phyloP scores from a whole-genome alignment of 2,797 vertebrate genomes.

The Furcifer pardalis region DNA sequence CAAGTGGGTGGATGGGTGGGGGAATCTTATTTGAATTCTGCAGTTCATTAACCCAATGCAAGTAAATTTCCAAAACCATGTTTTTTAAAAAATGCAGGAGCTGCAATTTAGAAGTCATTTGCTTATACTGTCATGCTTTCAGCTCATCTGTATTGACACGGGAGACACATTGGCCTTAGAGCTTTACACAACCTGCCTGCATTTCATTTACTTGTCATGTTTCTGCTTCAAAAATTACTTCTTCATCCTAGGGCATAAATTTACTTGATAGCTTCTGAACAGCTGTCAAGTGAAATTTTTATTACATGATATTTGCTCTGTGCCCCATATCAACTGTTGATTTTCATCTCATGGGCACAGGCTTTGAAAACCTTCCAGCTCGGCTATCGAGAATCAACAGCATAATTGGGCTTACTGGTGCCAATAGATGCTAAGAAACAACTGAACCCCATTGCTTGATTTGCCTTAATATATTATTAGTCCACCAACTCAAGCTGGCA shows the following conservation, averaged over 20 bases:
- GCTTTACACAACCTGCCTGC: slow-evolving; percentile 19
- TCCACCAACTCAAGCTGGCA: background rate
- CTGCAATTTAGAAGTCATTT: background rate
- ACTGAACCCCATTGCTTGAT: background rate
- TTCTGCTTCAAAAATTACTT: slow-evolving; percentile 57
- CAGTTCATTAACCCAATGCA: background rate
- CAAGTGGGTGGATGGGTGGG: background rate
- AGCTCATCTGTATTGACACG: slow-evolving; percentile 28
- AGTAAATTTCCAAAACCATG: background rate
- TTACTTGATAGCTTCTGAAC: slow-evolving; percentile 57
- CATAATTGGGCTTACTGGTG: slow-evolving; percentile 3
- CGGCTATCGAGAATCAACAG: slow-evolving; percentile 24
- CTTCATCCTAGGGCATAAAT: slow-evolving; percentile 31
- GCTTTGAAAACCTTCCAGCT: slow-evolving; percentile 33
- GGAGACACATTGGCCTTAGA: slow-evolving; percentile 40
- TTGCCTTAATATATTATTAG: slow-evolving; percentile 15
- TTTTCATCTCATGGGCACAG: slow-evolving; percentile 34
- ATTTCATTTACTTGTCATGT: slow-evolving; percentile 52
- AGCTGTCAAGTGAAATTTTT: slow-evolving; percentile 59
- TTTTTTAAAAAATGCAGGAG: background rate
- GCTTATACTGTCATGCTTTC: slow-evolving; percentile 31
- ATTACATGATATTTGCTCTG: slow-evolving; percentile 33
- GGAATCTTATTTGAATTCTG: background rate
- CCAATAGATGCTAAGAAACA: background rate
- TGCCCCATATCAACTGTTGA: slow-evolving; percentile 48